Evolutionary conservation across 2,113 vertebrate genomes (phyloP), one percentile per base, ranked within the genome.

Genomic region (Speoplatyrhinus poulsoni): DNA sequence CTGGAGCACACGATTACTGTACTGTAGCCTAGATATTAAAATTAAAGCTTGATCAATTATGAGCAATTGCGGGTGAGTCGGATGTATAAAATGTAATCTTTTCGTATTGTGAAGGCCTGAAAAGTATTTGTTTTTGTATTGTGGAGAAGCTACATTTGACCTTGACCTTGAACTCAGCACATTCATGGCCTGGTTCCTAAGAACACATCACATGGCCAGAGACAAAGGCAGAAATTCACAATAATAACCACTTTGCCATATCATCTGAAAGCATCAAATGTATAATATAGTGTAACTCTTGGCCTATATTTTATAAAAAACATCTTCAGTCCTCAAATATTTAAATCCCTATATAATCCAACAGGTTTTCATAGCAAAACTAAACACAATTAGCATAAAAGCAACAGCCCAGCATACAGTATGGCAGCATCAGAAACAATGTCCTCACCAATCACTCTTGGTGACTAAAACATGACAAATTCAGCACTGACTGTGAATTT

Each of bases 251-350:
- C 26, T 46, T 9, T 26, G 26, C n/a, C n/a, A n/a, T 16, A 17
- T 58, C 36, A 63, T 26, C 70, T 12, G 55, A 50, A 60, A 49
- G 33, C 65, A 19, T 52, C 48, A 76, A 69, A 64, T 76, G 62
- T 73, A 67, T 12, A 49, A 26, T 11, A 33, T 19, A 46, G 5
- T 41, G 4, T 41, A 41, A 63, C 69, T 67, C 13, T 19, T 73
- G 74, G 48, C 76, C 65, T 71, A 82, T 63, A 81, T 82, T 70
- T 12, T 50, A 6, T 56, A 41, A 62, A 46, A 16, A 59, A 63
- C 26, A 79, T 47, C 67, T 60, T 62, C 49, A 9, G 7, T 67
- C 70, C 69, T 77, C 57, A 16, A 41, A 46, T 71, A 69, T 76
- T 76, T 59, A 36, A 19, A 80, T 49, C 75, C 26, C 67, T 12